A percentile compares a stretch with the other conserved stretches of the same genome.
Evolutionary conservation across 35 echinoderm and acorn worm species (phyloP).

Genomic region (Holothuria glaberrima): DNA sequence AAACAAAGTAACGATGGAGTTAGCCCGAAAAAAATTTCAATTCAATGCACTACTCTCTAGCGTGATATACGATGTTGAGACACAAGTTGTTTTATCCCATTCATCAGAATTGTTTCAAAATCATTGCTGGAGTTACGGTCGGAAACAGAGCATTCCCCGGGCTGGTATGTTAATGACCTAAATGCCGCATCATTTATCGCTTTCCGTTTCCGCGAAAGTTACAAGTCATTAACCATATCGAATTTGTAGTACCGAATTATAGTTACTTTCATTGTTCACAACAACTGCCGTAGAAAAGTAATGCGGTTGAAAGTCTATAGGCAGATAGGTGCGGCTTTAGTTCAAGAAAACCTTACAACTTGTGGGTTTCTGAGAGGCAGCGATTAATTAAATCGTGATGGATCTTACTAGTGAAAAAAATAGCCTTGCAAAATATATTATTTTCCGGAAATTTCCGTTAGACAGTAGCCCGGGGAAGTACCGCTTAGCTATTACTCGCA

Average conservation of each 20-base stretch:
- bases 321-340: not conserved
- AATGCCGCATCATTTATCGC: too few species aligned
- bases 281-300: not conserved
- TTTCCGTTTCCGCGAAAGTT: too few species aligned
- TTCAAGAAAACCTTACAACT: slow-evolving; percentile 4
- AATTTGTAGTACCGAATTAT: not conserved
- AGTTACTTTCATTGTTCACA: not conserved
- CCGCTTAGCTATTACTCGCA: not conserved
- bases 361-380: not conserved
- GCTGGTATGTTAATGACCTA: too few species aligned
- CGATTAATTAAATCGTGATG: not conserved
- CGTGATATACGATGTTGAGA: too few species aligned
- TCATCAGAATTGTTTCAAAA: too few species aligned
- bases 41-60: too few species aligned
- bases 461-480: not conserved
- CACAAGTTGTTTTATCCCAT: too few species aligned
- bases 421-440: not conserved
- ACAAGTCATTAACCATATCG: too few species aligned
- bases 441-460: not conserved
- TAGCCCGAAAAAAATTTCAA: not conserved
- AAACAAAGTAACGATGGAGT: not conserved
- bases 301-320: not conserved
- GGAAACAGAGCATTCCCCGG: too few species aligned
- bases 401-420: slow-evolving; percentile 6
- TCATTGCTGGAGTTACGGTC: too few species aligned